Percentiles rank a stretch among this genome's conserved stretches.
Evolutionary conservation across 2,888 invertebrate species (phyloP).

Genomic region (Drosophila longiperda): DNA sequence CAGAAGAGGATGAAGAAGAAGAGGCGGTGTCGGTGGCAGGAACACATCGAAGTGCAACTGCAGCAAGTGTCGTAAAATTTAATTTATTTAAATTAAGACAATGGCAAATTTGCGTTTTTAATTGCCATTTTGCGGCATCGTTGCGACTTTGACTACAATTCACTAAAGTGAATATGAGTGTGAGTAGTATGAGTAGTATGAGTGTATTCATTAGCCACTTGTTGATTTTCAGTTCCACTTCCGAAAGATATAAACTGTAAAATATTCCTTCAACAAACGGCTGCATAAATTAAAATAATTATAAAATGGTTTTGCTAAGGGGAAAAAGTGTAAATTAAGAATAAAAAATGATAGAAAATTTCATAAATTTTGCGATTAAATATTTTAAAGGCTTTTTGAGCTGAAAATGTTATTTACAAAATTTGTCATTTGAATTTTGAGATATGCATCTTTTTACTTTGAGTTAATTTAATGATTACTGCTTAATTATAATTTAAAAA

Average conservation of each 20-base stretch:
- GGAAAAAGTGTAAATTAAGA: neutral
- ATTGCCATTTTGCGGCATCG: constrained; percentile 57
- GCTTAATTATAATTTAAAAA: neutral
- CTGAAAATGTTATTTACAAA: accelerated
- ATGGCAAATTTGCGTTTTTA: constrained; percentile 77
- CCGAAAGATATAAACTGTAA: constrained; percentile 9
- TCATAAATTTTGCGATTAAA: neutral
- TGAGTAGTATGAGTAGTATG: constrained; percentile 8
- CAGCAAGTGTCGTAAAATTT: constrained; percentile 80
- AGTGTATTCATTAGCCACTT: constrained; percentile 9
- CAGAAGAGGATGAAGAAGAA: neutral
- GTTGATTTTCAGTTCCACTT: constrained; percentile 31
- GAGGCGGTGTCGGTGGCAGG: neutral
- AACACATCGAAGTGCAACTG: constrained; percentile 61
- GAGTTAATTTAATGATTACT: neutral
- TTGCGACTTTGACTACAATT: constrained; percentile 14
- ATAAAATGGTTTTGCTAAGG: neutral
- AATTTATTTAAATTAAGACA: constrained; percentile 81
- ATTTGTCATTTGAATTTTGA: neutral
- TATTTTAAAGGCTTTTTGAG: neutral
- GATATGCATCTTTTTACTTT: neutral
- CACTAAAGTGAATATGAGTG: constrained; percentile 9
- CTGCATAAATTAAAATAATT: neutral
- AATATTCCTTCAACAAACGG: neutral
- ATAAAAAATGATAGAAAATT: neutral